Base-by-base conservation (phyloP, 1,140 invertebrate genomes). In the Globodera ellingtonae region DNA sequence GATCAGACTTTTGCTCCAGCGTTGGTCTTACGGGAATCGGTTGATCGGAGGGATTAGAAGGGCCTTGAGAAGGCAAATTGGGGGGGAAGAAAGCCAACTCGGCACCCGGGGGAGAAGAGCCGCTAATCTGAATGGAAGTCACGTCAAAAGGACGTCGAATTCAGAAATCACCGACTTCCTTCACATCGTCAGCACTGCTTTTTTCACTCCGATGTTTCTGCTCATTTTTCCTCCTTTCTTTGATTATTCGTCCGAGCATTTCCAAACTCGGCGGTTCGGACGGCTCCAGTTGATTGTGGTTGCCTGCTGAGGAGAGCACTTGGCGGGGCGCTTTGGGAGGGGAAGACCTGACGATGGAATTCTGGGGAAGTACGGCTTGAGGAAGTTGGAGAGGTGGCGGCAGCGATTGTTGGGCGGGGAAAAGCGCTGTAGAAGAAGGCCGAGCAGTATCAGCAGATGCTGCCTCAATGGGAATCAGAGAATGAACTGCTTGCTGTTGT, bases 231-330 rank as follows among this genome's bases (percentile, higher is more conserved):
- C 62, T 77, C 21, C 75, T 62, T 69, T 77, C 50, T 67, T 77
- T 59, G 47, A 77, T 69, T 48, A 77, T 77, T 62, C 69, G 44
- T 67, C 69, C 75, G 65, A 77, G 69, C 48, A 77, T 50, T 48
- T 77, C 75, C 65, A 77, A 62, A 77, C 75, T 77, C 44, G 75
- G 75, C 65, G 75, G 44, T 62, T 77, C 75, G 5, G 59, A 4
- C 48, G 9, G 8, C 62, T 48, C 69, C 46, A 62, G 10, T 15
- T 65, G 56, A 50, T 50, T 62, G 74, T 21, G 65, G 59, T 66
- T 76, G 9, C 69, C 48, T 13, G 65, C 56, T 48, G 67, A 44
- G 46, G 67, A 44, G n/a, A 44, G 46, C 21, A 44, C 13, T 70
- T 70, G 67, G 67, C 67, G 24, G 10, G 24, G 2, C 8, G 18